phyloP scores from a whole-genome alignment of 1,140 invertebrate species.

The Ooceraea biroi region DNA sequence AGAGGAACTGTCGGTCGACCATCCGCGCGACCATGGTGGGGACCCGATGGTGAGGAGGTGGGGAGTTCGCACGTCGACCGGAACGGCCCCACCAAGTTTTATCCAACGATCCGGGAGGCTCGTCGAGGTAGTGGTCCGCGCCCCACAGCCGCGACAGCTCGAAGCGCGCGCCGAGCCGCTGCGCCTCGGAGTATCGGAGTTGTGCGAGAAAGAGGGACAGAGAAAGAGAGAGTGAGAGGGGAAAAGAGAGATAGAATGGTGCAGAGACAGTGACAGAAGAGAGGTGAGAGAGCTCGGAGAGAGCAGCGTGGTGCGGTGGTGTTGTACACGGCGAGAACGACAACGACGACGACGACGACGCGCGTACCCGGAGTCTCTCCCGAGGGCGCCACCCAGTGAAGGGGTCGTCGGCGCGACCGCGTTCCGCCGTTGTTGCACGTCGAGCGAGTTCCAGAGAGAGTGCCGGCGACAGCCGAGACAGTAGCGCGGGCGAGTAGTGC shows the following conservation, averaged over 20 bases:
- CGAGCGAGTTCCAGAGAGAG: slow-evolving; percentile 2
- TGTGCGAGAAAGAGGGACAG: slow-evolving; percentile 12
- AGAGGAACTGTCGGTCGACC: slow-evolving; percentile 39
- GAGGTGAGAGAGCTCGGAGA: not conserved
- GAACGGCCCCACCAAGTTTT: slow-evolving; percentile 84
- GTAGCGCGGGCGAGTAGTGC: not conserved
- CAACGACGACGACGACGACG: not conserved
- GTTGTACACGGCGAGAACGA: not conserved
- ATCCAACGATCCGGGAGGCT: slow-evolving; percentile 85
- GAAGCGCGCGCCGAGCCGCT: slow-evolving; percentile 64
- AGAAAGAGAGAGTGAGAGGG: too few relatives aligned
- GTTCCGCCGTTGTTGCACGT: slow-evolving; percentile 9
- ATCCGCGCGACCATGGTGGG: slow-evolving; percentile 53
- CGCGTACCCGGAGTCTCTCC: slow-evolving; percentile 26
- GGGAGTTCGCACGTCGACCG: slow-evolving; percentile 84
- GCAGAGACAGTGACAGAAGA: not conserved
- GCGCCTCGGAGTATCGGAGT: slow-evolving; percentile 26
- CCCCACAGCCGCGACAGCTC: slow-evolving; percentile 82
- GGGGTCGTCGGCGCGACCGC: slow-evolving; percentile 32
- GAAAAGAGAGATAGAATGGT: not conserved
- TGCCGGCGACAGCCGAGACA: not conserved
- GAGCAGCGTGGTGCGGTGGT: slow-evolving; percentile 25
- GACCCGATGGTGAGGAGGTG: slow-evolving; percentile 66
- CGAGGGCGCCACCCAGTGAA: slow-evolving; percentile 56
- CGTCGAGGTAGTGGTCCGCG: slow-evolving; percentile 84